Evolutionary conservation across 2,113 vertebrate genomes (phyloP), one percentile per base, ranked within the genome.

Genomic region (Dasyornis broadbenti): DNA sequence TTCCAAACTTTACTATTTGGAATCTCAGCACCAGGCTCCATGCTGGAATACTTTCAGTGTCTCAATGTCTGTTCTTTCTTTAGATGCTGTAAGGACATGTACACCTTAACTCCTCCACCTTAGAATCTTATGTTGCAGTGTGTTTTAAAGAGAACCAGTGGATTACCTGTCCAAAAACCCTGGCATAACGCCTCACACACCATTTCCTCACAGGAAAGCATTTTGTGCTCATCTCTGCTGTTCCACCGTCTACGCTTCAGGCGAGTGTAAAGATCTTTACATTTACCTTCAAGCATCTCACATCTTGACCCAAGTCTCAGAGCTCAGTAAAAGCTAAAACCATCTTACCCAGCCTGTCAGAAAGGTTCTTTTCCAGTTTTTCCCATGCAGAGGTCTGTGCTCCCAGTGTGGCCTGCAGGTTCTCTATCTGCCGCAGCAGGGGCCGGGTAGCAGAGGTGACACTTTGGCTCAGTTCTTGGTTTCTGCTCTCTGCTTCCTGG

Each of bases 391-490:
- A 97, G 1, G 99, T 99, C 80, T 99, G 99, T 33, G 99, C 98
- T 11, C 98, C 99, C 54, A 99, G 89, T 0, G 98, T 98, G 57
- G 99, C 99, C 97, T 99, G 99, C 40, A 99, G 97, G 83, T 99
- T 99, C 95, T 99, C 99, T 50, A 99, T 99, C 97, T 99, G 99
- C 15, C 99, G 97, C 59, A 99, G 98, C 14, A 99, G 97, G 2
- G 99, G 99, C 66, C 99, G 98, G 3, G 99, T 99, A 40, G 99
- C 98, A 15, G 99, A 99, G 21, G 99, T 99, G 19, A 99, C 98
- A 37, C 98, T 99, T 94, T 99, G 99, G 95, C 99, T 99, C 66
- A 99, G 97, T 44, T 99, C 99, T 93, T 99, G 99, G 97, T 99
- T 99, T 88, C 99, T 98, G 60, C 96, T 98, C 93, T 99, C 99